Percentiles rank a stretch among this genome's conserved stretches.
These are phyloP conservation scores for Taenioides sp. DNA, from an alignment of 2,797 vertebrate species.

Conservation along the genomic window DNA sequence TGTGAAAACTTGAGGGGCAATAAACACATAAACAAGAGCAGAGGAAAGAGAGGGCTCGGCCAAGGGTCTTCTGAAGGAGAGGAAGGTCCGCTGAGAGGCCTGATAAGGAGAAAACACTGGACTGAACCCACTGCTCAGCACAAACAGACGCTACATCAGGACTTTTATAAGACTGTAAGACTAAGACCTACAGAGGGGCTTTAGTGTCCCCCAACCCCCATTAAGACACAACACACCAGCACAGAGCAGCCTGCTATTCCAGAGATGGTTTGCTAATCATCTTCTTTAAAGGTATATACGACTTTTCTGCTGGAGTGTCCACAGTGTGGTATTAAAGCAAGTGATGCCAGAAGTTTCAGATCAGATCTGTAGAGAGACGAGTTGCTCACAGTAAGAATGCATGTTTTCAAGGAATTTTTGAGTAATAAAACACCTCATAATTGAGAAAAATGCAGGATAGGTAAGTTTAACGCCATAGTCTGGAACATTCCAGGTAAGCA, in stretches of 20 bases:
- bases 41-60: conserved; percentile 55
- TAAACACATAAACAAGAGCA: conserved; percentile 71
- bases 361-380: too few relatives aligned
- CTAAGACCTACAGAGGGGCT: conserved; percentile 23
- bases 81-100: conserved; percentile 59
- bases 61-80: conserved; percentile 68
- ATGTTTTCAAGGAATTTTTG: background rate
- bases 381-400: too few relatives aligned
- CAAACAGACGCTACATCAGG: conserved; percentile 53
- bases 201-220: conserved; percentile 20
- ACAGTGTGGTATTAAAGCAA: too few relatives aligned
- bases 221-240: conserved; percentile 13
- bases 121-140: conserved; percentile 54
- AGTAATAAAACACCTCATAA: background rate
- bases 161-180: conserved; percentile 39
- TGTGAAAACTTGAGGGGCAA: conserved; percentile 48
- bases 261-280: background rate
- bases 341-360: too few relatives aligned
- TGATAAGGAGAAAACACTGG: conserved; percentile 52
- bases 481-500: background rate
- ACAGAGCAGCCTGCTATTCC: background rate
- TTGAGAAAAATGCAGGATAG: background rate
- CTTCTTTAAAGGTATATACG: background rate
- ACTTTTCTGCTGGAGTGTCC: too few relatives aligned
- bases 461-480: background rate